A percentile compares a stretch with the other conserved stretches of the same genome.
Conservation (phyloP, 2,113 vertebrate species). For the Rana temporaria region DNA sequence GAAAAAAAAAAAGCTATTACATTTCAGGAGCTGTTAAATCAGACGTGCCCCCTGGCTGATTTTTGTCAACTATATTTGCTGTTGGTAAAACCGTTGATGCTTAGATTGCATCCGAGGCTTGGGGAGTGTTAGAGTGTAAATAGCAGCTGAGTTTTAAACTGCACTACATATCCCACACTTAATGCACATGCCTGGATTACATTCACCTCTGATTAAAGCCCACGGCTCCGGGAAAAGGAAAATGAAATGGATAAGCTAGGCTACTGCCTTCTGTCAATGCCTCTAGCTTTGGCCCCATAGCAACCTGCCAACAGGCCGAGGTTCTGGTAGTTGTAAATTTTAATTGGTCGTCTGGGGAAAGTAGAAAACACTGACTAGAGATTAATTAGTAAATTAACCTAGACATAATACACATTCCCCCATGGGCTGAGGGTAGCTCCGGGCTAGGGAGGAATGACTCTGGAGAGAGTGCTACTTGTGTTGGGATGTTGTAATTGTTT, state of each 20-base stretch:
- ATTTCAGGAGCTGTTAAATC: slow-evolving; percentile 78
- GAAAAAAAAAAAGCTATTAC: slow-evolving; percentile 71
- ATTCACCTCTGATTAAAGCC: slow-evolving; percentile 77
- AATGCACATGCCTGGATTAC: slow-evolving; percentile 69
- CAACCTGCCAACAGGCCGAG: slow-evolving; percentile 92
- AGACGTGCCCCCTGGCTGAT: slow-evolving; percentile 76
- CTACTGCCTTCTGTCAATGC: slow-evolving; percentile 91
- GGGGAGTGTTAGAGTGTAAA: slow-evolving; percentile 72
- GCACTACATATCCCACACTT: slow-evolving; percentile 67
- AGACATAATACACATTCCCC: slow-evolving; percentile 98
- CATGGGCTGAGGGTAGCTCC: slow-evolving; percentile 82
- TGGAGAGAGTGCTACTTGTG: slow-evolving; percentile 75
- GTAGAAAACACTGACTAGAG: slow-evolving; percentile 98
- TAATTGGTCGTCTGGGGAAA: slow-evolving; percentile 99
- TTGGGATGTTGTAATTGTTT: slow-evolving; percentile 74
- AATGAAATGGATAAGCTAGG: slow-evolving; percentile 68
- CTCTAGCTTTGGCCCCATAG: slow-evolving; percentile 86
- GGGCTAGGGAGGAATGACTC: slow-evolving; percentile 75
- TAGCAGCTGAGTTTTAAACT: slow-evolving; percentile 71
- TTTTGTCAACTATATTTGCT: slow-evolving; percentile 76
- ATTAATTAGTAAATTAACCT: slow-evolving; percentile 99
- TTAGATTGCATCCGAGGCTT: slow-evolving; percentile 67
- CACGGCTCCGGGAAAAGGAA: slow-evolving; percentile 66
- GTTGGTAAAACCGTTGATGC: slow-evolving; percentile 73
- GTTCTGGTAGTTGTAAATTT: slow-evolving; percentile 99